phyloP scores from a whole-genome alignment of 2,888 invertebrate genomes.

The Pseudolycoriella hygida region DNA sequence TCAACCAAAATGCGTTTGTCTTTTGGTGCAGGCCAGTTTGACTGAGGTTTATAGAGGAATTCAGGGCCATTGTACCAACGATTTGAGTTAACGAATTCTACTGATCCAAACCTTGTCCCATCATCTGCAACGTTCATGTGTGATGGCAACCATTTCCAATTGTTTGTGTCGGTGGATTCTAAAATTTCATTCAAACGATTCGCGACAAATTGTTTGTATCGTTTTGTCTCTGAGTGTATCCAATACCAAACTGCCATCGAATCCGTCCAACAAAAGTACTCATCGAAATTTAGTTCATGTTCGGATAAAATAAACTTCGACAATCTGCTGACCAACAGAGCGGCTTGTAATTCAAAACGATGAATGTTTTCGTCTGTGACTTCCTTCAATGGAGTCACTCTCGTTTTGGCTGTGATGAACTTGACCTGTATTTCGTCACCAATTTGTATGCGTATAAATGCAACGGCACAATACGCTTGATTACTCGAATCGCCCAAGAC shows the following conservation, averaged over 20 bases:
- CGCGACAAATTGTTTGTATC: conserved; percentile 2
- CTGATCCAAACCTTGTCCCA: conserved; percentile 9
- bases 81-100: background rate
- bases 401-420: conserved; percentile 13
- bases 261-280: conserved; percentile 14
- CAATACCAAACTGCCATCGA: conserved; percentile 12
- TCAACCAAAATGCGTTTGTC: background rate
- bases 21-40: conserved; percentile 3
- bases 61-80: conserved; percentile 9
- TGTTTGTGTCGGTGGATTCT: conserved; percentile 1
- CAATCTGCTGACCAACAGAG: conserved; percentile 12
- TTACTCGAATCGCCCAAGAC: conserved; percentile 12
- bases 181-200: conserved; percentile 3
- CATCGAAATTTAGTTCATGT: conserved; percentile 8
- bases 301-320: conserved; percentile 7
- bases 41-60: conserved; percentile 4
- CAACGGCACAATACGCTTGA: conserved; percentile 9
- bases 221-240: background rate
- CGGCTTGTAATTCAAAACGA: conserved; percentile 13
- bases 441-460: conserved; percentile 10
- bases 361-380: conserved; percentile 7
- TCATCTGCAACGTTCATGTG: conserved; percentile 12
- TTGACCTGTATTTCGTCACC: conserved; percentile 5
- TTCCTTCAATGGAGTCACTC: conserved; percentile 11
- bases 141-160: conserved; percentile 17